Base-by-base conservation (phyloP, 2,113 vertebrate species). In the Lethenteron camtschaticum region DNA sequence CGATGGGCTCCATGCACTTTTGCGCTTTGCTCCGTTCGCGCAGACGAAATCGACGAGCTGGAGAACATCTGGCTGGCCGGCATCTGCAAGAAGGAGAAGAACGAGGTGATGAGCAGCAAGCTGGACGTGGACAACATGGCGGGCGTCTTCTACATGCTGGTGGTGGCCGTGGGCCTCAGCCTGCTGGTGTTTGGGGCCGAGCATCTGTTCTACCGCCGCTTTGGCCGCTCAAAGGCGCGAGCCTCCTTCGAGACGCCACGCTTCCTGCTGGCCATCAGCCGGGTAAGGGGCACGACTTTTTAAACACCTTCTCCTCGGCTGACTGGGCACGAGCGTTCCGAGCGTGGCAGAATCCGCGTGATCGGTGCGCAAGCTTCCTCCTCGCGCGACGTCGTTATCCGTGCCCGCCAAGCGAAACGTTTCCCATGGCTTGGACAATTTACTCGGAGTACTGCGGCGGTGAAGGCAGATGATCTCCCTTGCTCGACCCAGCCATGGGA, bases 91-190 rank as follows among this genome's bases (percentile, higher is more conserved):
- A 99, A 95, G 0, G 94, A 99, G 81, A 99, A 96, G 84, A 99
- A 95, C 0, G 94, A 96, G 76, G 94, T 90, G 70, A 95, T 99
- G 86, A 99, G 94, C 83, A 95, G 87, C 73, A 96, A 99, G 77
- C 79, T 99, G 76, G 94, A 99, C 78, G 94, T 99, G 0, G 94
- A 99, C 81, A 99, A 99, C 81, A 99, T 99, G 94, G 92, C 94
- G 0, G 94, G 94, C 0, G 94, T 96, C 68, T 99, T 99, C 83
- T 96, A 99, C 79, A 99, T 99, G 94, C 82, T 99, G 77, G 79
- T 99, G 2, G 94, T 99, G 74, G 94, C 94, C 76, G 96, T 99
- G 91, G 94, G 91, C 57, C 83, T 97, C 71, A 95, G 91, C 73
- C 80, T 97, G 74, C 81, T 96, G 74, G 92, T 96, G 70, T 99